Base-by-base conservation (phyloP, 2,113 vertebrate species). In the Synodontis membranacea region DNA sequence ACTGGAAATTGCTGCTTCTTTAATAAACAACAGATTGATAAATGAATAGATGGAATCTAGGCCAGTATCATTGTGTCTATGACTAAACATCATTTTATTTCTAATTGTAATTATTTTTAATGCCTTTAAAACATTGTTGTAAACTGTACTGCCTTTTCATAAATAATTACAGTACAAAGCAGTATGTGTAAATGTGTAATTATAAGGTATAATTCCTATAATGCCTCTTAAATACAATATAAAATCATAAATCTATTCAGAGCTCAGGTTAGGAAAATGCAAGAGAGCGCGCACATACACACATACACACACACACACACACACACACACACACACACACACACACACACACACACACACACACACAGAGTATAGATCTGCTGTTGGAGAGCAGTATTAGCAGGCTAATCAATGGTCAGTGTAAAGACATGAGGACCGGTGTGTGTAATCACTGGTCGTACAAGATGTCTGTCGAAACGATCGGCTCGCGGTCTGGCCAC, bases 351-450 rank as follows among this genome's bases (percentile, higher is more conserved):
- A n/a, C 48, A 68, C 52, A 42, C 48, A 17, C 68, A 84, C 68
- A 19, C n/a, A 84, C 60, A 46, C 25, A 54, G 4, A 10, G 62
- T 93, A 94, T 94, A 91, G 94, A 96, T 95, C 94, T 92, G 91
- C 90, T 93, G 91, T 90, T 88, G 91, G 91, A 89, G 90, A 92
- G 93, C 92, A 92, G 94, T 94, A 94, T 94, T 94, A 95, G 60
- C 88, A 85, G 91, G 48, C 88, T 86, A 92, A 95, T 95, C 94
- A 88, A 94, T 93, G 93, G 81, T 60, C 83, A 23, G 89, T 92
- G 93, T 93, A 94, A 92, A 93, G 93, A 94, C 92, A 93, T 86
- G 79, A 89, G 80, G 90, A 91, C 92, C 90, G 89, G 93, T 90
- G 92, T 92, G 91, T 91, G 84, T 94, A 93, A 94, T 94, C 92